Evolutionary conservation across 35 echinoderm and acorn worm species (phyloP), one percentile per base, ranked within the genome.

Genomic region (Acanthaster planci): DNA sequence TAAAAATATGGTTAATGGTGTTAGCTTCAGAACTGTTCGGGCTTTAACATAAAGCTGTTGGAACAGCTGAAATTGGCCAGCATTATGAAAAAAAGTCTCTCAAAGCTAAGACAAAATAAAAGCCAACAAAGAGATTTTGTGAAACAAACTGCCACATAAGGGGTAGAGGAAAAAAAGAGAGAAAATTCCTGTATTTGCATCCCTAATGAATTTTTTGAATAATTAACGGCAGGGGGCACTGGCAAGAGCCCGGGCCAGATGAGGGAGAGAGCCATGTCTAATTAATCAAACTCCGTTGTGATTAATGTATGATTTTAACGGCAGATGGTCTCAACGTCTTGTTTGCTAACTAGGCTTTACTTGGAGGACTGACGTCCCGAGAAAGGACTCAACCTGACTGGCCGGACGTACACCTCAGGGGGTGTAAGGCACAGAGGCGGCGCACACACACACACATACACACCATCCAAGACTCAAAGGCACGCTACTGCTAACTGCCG

Each of bases 251-350:
- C 29, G 12, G 26, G 26, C 34, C 29, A 72, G 64, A 72, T 72
- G 64, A 72, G 12, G 42, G 29, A 72, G 10, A 31, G 30, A 72
- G 64, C 64, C 64, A 72, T 72, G 64, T 72, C 64, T 72, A 72
- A 72, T 72, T 72, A 72, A 72, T 72, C 64, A 72, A 72, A 34
- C 64, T 29, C 64, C 64, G 34, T 26, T 31, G 64, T 72, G 64
- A 72, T 72, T 72, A 72, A 72, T 72, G 64, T 72, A 72, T 72
- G 64, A 72, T 72, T 72, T 72, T 72, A 72, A 72, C 26, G 34
- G 64, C 64, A 72, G 64, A 72, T 72, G 64, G 64, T 34, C 23
- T 72, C 64, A 72, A 72, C 29, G 64, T 72, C 64, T 72, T 72
- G 64, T 72, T 72, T 72, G 64, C 64, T 72, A 72, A 72, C 64